Base-by-base conservation (phyloP, 2,888 invertebrate genomes). In the Dolichomitus sp. region DNA sequence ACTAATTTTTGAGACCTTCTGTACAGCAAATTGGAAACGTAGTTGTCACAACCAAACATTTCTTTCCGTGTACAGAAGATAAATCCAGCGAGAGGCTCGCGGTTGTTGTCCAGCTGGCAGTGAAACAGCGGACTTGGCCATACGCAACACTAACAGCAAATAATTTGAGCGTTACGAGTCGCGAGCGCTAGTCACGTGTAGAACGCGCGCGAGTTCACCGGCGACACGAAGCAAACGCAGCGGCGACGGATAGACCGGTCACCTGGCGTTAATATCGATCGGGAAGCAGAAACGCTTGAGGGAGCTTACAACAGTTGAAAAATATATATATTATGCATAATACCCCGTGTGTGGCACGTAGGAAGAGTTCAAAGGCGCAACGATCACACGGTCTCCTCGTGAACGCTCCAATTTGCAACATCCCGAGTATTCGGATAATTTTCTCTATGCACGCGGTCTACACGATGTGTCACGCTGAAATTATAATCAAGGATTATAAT, bases 201-300 rank as follows among this genome's bases (percentile, higher is more conserved):
- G 19, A 57, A n/a, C 11, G 42, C 9, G 40, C 37, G 61, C 6
- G 23, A 30, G 37, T n/a, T 11, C 63, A 23, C 23, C 23, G 40
- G 12, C 40, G 37, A 17, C 19, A 17, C 40, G 61, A 17, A 37
- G 17, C 40, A 4, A 2, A 19, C 19, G 23, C 19, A 42, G 30
- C 33, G 48, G 37, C 61, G 45, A 72, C 59, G 57, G 30, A 73
- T 68, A 59, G 59, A 61, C 76, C 61, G 85, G 86, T 87, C 88
- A 88, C 87, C 88, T 88, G 87, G 87, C 84, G 52, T 73, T 69
- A 42, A 84, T 89, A 89, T 90, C 88, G 89, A 90, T 90, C 87
- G 85, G 66, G 81, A 87, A 85, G 23, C 59, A 76, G 66, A 23
- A 57, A 76, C 57, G 33, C 40, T 40, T 19, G 57, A 40, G 50